phyloP scores from a whole-genome alignment of 2,888 invertebrate genomes.

The Heteropelma amictum region DNA sequence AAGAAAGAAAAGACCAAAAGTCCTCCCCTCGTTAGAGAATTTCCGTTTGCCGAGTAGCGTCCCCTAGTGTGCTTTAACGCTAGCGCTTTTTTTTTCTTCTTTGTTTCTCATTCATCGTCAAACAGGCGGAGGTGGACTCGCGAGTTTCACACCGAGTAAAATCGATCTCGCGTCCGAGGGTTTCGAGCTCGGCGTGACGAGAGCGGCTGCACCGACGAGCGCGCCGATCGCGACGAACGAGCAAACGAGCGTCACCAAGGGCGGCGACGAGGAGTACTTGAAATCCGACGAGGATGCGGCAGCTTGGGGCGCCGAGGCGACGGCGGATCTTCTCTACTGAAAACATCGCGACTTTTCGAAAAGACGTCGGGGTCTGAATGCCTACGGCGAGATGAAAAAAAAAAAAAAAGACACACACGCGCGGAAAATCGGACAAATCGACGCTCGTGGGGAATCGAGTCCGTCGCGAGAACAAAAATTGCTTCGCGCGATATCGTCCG shows the following conservation, averaged over 20 bases:
- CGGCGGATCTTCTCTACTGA: conserved; percentile 78
- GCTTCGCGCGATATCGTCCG: not conserved
- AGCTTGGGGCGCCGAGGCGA: conserved; percentile 78
- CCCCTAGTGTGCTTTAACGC: too few relatives aligned
- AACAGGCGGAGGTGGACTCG: conserved; percentile 79
- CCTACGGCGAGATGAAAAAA: too few relatives aligned
- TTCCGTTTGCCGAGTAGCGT: conserved; percentile 31
- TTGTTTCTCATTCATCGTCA: conserved; percentile 1
- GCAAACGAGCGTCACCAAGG: conserved; percentile 38
- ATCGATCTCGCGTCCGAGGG: conserved; percentile 82
- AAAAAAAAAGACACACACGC: not conserved
- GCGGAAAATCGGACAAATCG: not conserved
- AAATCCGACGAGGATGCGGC: conserved; percentile 77
- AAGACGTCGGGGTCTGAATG: too few relatives aligned
- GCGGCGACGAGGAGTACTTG: conserved; percentile 75
- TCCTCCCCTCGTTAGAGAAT: too few relatives aligned
- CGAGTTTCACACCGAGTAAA: conserved; percentile 92
- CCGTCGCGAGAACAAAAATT: too few relatives aligned
- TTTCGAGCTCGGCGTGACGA: conserved; percentile 90
- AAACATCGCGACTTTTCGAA: not conserved
- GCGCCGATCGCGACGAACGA: conserved; percentile 61
- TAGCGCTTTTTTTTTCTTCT: conserved; percentile 44
- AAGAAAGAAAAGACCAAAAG: too few relatives aligned
- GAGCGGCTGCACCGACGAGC: conserved; percentile 78
- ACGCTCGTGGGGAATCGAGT: too few relatives aligned